A percentile compares a stretch with the other conserved stretches of the same genome.
phyloP scores from a whole-genome alignment of 2,797 vertebrate species.

The Circus cinereus region DNA sequence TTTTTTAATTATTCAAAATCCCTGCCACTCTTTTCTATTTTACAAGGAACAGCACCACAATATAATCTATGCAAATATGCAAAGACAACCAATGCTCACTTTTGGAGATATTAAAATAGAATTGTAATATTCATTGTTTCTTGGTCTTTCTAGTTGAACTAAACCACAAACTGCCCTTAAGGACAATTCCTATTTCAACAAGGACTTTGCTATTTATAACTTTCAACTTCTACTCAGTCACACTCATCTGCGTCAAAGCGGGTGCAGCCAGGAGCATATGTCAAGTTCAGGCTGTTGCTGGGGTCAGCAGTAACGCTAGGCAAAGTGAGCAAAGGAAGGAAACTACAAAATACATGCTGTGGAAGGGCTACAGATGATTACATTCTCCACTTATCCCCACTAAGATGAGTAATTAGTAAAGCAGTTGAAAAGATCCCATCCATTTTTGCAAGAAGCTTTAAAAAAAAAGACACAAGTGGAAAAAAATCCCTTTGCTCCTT shows the following conservation, averaged over 20 bases:
- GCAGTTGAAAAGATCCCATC: neutral
- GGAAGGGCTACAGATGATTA: neutral
- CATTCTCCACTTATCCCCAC: neutral
- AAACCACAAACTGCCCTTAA: neutral
- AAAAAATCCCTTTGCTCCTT: neutral
- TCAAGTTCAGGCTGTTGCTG: neutral
- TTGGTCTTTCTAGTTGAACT: neutral
- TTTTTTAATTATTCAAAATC: neutral
- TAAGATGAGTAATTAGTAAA: neutral
- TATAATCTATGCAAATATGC: neutral
- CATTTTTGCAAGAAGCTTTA: neutral
- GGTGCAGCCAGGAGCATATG: neutral
- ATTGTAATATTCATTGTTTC: neutral
- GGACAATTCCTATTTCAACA: neutral
- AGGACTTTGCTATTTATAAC: slow-evolving; percentile 27
- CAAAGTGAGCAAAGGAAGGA: neutral
- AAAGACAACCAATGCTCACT: neutral
- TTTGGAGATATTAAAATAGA: neutral
- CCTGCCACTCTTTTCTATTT: neutral
- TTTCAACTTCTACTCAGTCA: neutral
- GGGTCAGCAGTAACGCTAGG: neutral
- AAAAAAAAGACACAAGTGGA: neutral
- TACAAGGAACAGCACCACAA: neutral
- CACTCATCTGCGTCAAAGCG: neutral
- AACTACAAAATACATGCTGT: neutral